A percentile compares a stretch with the other conserved stretches of the same genome.
Conservation (phyloP, 2,888 invertebrate species). For the Acrocera orbiculus region DNA sequence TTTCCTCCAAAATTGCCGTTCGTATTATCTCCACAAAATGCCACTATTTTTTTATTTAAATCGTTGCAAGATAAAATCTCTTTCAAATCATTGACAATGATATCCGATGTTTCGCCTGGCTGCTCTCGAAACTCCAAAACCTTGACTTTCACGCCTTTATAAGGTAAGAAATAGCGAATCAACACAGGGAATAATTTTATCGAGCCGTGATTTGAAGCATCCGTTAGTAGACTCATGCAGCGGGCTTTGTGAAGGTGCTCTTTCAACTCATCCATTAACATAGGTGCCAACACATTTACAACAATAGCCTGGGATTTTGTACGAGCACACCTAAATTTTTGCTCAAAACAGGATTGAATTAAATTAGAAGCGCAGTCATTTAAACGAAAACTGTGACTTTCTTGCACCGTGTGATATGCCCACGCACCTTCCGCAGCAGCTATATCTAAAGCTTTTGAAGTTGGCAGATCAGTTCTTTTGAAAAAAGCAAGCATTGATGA, state of each 20-base stretch:
- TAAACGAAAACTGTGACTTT: slow-evolving; percentile 13
- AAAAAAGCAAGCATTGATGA: slow-evolving; percentile 10
- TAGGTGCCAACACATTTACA: slow-evolving; percentile 7
- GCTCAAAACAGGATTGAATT: slow-evolving; percentile 12
- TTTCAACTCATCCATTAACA: slow-evolving; percentile 12
- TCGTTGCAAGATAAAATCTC: background rate
- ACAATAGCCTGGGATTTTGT: slow-evolving; percentile 13
- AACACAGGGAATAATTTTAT: slow-evolving; percentile 3
- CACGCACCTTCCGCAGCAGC: slow-evolving; percentile 9
- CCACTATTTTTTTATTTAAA: background rate
- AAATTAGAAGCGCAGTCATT: slow-evolving; percentile 11
- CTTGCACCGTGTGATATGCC: slow-evolving; percentile 9
- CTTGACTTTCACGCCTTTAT: slow-evolving; percentile 1
- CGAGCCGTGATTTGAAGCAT: slow-evolving; percentile 8
- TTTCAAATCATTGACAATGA: too few species aligned
- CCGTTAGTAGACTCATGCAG: slow-evolving; percentile 9
- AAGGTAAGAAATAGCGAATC: slow-evolving; percentile 4
- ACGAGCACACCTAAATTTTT: slow-evolving; percentile 11
- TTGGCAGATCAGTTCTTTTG: slow-evolving; percentile 10
- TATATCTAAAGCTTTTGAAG: slow-evolving; percentile 13
- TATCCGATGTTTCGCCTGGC: background rate
- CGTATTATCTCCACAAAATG: slow-evolving; percentile 2
- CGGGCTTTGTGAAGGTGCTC: slow-evolving; percentile 11
- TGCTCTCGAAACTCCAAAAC: background rate
- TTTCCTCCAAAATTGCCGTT: slow-evolving; percentile 3